Conservation (phyloP, 2,797 vertebrate genomes). For the Selene dorsalis region DNA sequence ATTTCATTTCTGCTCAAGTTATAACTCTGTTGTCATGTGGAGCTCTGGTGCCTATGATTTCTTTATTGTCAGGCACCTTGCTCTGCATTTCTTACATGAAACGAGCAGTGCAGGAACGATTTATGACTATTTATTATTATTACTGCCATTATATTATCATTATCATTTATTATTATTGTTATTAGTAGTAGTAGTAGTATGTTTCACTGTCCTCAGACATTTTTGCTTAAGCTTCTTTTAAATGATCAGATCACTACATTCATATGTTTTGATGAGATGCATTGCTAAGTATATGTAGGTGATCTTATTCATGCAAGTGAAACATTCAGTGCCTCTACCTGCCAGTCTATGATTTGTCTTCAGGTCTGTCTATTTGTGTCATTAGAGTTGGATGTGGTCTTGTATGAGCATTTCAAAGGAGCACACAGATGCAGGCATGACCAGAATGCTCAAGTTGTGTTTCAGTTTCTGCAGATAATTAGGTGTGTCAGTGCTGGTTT, state of each 20-base stretch:
- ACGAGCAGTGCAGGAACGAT: background rate
- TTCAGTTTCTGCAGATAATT: background rate
- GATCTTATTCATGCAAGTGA: background rate
- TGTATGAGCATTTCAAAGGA: background rate
- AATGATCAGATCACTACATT: background rate
- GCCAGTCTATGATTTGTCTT: conserved; percentile 36
- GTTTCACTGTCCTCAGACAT: background rate
- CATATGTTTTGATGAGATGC: background rate
- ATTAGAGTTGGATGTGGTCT: background rate
- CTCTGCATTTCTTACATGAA: background rate
- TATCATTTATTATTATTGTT: background rate
- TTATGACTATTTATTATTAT: background rate
- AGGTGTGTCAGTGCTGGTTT: background rate
- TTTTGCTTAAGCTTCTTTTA: background rate
- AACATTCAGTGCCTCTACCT: conserved; percentile 2
- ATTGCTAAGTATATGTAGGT: background rate
- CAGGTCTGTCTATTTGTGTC: background rate
- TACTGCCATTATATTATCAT: background rate
- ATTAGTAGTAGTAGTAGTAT: background rate
- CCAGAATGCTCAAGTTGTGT: background rate
- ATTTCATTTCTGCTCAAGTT: too few relatives aligned
- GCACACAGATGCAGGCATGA: background rate
- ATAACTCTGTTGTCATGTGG: background rate
- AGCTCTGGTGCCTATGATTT: background rate
- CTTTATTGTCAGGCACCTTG: background rate